phyloP scores from a whole-genome alignment of 2,888 invertebrate species.

The Eupithecia insigniata region DNA sequence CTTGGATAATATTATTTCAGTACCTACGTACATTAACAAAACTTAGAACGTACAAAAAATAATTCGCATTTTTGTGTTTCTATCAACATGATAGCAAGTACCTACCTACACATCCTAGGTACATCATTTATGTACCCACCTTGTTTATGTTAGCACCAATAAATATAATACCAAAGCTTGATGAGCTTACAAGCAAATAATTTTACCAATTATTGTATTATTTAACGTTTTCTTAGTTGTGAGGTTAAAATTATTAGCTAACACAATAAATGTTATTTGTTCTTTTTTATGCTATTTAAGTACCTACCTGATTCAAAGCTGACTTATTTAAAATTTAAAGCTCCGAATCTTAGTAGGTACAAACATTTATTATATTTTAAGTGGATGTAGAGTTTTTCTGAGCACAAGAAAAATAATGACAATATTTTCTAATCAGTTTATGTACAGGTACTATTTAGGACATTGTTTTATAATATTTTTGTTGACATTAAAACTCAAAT shows the following conservation, averaged over 20 bases:
- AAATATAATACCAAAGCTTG: conserved; percentile 33
- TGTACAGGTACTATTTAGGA: not conserved
- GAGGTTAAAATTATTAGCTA: not conserved
- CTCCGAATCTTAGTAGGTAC: not conserved
- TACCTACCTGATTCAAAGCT: not conserved
- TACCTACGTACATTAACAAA: conserved; percentile 16
- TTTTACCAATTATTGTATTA: not conserved
- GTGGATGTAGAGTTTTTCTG: not conserved
- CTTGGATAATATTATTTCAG: not conserved
- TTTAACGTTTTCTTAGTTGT: not conserved
- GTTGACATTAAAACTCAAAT: conserved; percentile 19
- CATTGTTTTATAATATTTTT: not conserved
- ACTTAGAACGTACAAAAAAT: not conserved
- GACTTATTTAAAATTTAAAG: not conserved
- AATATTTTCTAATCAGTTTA: not conserved
- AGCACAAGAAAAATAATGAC: not conserved
- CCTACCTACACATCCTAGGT: too few relatives aligned
- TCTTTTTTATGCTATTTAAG: not conserved
- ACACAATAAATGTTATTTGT: not conserved
- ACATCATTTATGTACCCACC: too few relatives aligned
- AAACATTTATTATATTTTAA: not conserved
- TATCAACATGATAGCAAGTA: conserved; percentile 15
- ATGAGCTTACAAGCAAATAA: conserved; percentile 35
- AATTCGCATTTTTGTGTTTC: not conserved
- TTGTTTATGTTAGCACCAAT: conserved; percentile 4